A percentile compares a stretch with the other conserved stretches of the same genome.
These are phyloP conservation scores for Holcopasites calliopsidis DNA, from an alignment of 1,140 invertebrate genomes.

Conservation along the genomic window DNA sequence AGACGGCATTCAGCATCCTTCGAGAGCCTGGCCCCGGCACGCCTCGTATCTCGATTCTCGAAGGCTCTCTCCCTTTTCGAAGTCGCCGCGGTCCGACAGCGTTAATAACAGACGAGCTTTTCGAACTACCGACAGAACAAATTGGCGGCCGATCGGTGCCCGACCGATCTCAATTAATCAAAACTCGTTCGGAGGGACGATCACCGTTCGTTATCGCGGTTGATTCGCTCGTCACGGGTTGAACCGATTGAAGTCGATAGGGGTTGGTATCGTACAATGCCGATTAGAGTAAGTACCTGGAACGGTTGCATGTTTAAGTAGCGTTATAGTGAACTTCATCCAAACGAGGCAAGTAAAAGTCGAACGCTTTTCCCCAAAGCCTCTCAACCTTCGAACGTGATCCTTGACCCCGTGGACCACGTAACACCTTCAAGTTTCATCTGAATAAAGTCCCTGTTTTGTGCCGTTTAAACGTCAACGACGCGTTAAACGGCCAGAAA, in stretches of 20 bases:
- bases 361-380: too few species aligned
- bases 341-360: too few species aligned
- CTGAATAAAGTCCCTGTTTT: conserved; percentile 38
- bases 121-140: conserved; percentile 51
- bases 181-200: conserved; percentile 50
- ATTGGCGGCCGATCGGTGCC: conserved; percentile 52
- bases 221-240: conserved; percentile 48
- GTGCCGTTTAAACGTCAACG: conserved; percentile 41
- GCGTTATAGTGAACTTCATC: too few species aligned
- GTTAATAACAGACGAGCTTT: conserved; percentile 57
- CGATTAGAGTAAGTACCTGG: too few species aligned
- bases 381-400: background rate
- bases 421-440: background rate
- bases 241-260: conserved; percentile 6
- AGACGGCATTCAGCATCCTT: background rate
- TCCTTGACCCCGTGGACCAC: background rate
- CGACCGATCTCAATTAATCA: conserved; percentile 59
- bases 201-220: conserved; percentile 51
- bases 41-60: background rate
- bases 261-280: too few species aligned
- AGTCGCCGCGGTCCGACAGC: background rate
- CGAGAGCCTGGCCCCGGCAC: background rate
- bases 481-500: conserved; percentile 19
- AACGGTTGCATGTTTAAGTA: too few species aligned
- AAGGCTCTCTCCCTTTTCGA: background rate